These are phyloP conservation scores for Myathropa florea DNA, from an alignment of 2,888 invertebrate species.

Conservation along the genomic window DNA sequence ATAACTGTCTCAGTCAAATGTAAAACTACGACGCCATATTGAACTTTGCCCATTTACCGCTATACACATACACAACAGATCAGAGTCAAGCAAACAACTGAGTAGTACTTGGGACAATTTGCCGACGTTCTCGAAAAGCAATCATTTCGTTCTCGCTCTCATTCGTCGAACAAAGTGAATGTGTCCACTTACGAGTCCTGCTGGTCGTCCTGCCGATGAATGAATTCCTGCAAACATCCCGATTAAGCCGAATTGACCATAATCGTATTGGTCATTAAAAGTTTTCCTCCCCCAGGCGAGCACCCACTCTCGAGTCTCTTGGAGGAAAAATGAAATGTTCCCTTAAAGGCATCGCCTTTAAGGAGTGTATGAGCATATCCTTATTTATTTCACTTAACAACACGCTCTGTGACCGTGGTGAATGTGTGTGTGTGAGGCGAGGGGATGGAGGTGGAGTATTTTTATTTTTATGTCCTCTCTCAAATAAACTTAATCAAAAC, in stretches of 20 bases:
- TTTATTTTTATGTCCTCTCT: conserved; percentile 57
- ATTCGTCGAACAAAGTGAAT: background rate
- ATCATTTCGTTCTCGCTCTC: conserved; percentile 21
- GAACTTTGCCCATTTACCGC: conserved; percentile 52
- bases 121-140: conserved; percentile 52
- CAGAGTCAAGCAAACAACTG: background rate
- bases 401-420: background rate
- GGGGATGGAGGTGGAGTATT: conserved; percentile 3
- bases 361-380: conserved; percentile 26
- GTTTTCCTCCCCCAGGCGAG: background rate
- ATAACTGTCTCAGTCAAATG: conserved; percentile 40
- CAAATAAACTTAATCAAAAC: conserved; percentile 70
- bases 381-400: conserved; percentile 61
- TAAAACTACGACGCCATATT: conserved; percentile 20
- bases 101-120: conserved; percentile 49
- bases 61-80: background rate
- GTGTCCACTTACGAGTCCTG: conserved; percentile 43
- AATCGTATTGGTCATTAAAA: conserved; percentile 65
- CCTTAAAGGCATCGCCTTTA: background rate
- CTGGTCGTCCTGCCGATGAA: background rate
- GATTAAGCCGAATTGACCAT: conserved; percentile 66
- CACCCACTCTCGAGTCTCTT: background rate
- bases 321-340: background rate
- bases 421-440: background rate
- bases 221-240: conserved; percentile 53